phyloP scores from a whole-genome alignment of 1,140 invertebrate genomes.

The Papilio glaucus region DNA sequence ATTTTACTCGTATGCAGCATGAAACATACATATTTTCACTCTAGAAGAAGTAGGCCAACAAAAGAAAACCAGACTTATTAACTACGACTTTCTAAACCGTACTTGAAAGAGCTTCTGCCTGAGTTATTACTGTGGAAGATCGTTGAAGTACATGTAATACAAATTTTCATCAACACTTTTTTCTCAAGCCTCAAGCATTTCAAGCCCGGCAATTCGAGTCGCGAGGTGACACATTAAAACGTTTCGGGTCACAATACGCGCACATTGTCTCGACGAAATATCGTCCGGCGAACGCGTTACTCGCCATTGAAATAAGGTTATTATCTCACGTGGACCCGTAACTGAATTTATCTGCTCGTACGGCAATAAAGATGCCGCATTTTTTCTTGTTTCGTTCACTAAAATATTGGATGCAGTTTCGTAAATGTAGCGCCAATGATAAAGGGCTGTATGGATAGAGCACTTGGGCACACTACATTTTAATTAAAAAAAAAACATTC shows the following conservation, averaged over 20 bases:
- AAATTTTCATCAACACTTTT: conserved; percentile 13
- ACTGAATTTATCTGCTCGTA: conserved; percentile 75
- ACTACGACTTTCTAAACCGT: background rate
- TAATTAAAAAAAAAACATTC: too few relatives aligned
- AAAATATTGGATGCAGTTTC: conserved; percentile 63
- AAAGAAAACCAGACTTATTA: too few relatives aligned
- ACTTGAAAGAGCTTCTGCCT: background rate
- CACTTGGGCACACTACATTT: background rate
- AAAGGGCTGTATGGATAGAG: conserved; percentile 30
- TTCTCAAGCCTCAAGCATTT: background rate
- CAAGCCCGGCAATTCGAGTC: background rate
- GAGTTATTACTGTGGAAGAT: background rate
- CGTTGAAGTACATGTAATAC: background rate
- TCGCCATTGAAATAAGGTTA: conserved; percentile 69
- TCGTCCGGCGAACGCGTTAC: conserved; percentile 53
- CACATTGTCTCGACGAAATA: conserved; percentile 62
- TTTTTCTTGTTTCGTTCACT: conserved; percentile 60
- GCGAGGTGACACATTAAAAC: conserved; percentile 10
- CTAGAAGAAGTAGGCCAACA: too few relatives aligned
- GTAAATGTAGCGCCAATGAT: conserved; percentile 63
- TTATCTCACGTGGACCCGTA: conserved; percentile 66
- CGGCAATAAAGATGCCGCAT: conserved; percentile 66
- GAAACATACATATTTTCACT: too few relatives aligned
- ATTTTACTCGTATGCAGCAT: too few relatives aligned
- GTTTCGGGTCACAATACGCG: conserved; percentile 39